phyloP scores from a whole-genome alignment of 2,797 vertebrate genomes.

The Adelosebastes latens region DNA sequence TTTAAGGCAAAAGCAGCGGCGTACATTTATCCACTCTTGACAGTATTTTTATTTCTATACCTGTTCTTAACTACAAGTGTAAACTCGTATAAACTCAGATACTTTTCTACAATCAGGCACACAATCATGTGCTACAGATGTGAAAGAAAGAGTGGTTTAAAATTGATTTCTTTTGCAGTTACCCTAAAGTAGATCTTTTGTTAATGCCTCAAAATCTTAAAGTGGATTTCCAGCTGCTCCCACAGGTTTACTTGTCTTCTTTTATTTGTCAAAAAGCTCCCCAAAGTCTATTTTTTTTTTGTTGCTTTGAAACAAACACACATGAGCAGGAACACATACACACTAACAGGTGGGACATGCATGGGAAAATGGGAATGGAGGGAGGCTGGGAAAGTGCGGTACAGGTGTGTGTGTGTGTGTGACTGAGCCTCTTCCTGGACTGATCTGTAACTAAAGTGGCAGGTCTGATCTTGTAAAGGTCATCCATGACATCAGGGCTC shows the following conservation, averaged over 20 bases:
- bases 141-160: background rate
- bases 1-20: constrained; percentile 35
- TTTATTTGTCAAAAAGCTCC: background rate
- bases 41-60: background rate
- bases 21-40: background rate
- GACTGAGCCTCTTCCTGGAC: constrained; percentile 55
- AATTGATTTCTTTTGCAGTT: constrained; percentile 4
- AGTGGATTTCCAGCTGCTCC: background rate
- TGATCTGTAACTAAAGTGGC: constrained; percentile 83
- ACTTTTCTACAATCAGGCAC: background rate
- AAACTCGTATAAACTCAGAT: background rate
- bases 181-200: background rate
- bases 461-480: constrained; percentile 86
- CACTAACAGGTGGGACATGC: constrained; percentile 6
- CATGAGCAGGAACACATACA: background rate
- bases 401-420: constrained; percentile 15
- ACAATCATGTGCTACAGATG: background rate
- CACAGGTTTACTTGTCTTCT: background rate
- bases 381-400: constrained; percentile 11
- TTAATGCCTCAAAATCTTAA: background rate
- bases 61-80: background rate
- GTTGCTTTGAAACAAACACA: background rate
- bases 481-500: constrained; percentile 80
- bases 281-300: background rate
- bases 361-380: background rate